These are phyloP conservation scores for Brachionus koreanus DNA, from an alignment of 1,140 invertebrate species.

Conservation along the genomic window DNA sequence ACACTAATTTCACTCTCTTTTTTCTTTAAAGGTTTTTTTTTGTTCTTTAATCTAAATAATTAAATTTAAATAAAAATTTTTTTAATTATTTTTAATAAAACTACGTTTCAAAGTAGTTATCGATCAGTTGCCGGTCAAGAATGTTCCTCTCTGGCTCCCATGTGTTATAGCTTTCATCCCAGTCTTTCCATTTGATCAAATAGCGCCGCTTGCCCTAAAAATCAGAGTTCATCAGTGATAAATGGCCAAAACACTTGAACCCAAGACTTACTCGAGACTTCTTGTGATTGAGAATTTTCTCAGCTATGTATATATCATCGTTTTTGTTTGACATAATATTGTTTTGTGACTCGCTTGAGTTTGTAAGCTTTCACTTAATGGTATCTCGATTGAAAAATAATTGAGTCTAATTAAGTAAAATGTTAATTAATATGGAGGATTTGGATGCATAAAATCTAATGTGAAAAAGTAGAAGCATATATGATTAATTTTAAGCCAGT, in stretches of 20 bases:
- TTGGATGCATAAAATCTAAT: neutral
- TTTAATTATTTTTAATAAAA: neutral
- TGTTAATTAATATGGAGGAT: slow-evolving; percentile 28
- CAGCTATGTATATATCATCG: slow-evolving; percentile 3
- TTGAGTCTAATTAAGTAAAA: slow-evolving; percentile 26
- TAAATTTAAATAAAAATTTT: neutral
- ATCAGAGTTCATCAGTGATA: neutral
- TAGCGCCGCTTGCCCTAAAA: neutral
- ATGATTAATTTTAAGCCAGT: neutral
- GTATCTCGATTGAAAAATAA: neutral
- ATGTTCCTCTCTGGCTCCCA: slow-evolving; percentile 44
- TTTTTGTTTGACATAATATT: neutral
- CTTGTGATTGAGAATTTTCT: slow-evolving; percentile 17
- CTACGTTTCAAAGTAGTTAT: slow-evolving; percentile 28
- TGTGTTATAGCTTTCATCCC: slow-evolving; percentile 30
- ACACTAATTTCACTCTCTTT: neutral
- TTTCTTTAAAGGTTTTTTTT: neutral
- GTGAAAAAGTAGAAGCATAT: neutral
- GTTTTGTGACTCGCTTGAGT: neutral
- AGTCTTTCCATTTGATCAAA: slow-evolving; percentile 36
- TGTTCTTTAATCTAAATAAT: neutral
- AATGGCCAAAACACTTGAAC: too few relatives aligned
- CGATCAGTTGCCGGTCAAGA: slow-evolving; percentile 4
- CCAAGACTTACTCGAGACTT: neutral
- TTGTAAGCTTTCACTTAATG: neutral